Percentiles rank a stretch among this genome's conserved stretches.
These are phyloP conservation scores for Drosophila busckii DNA, from an alignment of 1,140 invertebrate species.

Conservation along the genomic window DNA sequence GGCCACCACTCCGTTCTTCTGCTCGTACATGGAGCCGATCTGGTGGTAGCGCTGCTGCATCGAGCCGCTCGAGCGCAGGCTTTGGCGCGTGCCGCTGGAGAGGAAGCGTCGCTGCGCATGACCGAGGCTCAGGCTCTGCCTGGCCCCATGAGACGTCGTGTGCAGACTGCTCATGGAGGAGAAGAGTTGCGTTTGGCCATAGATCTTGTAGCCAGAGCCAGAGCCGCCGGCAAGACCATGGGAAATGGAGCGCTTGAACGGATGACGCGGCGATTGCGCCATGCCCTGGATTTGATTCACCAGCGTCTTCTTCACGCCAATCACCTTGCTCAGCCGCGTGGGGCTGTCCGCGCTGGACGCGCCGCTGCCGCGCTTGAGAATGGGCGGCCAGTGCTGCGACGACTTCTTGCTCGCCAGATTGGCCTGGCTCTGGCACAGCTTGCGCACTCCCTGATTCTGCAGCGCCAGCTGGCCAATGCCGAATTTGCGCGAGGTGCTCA, in stretches of 20 bases:
- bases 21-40: neutral
- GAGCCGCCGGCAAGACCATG: neutral
- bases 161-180: conserved; percentile 27
- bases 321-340: conserved; percentile 17
- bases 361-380: neutral
- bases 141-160: neutral
- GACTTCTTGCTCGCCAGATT: neutral
- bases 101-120: neutral
- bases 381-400: neutral
- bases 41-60: conserved; percentile 31
- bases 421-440: neutral
- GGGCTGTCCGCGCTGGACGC: neutral
- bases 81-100: neutral
- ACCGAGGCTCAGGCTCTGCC: neutral
- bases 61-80: neutral
- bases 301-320: conserved; percentile 44
- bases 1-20: conserved; percentile 8
- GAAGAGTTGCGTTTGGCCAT: conserved; percentile 27
- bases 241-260: neutral
- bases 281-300: conserved; percentile 50
- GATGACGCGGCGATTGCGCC: neutral
- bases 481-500: conserved; percentile 9
- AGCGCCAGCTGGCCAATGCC: conserved; percentile 1
- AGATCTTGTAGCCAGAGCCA: conserved; percentile 28
- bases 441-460: conserved; percentile 2